A percentile compares a stretch with the other conserved stretches of the same genome.
Evolutionary conservation across 2,888 invertebrate genomes (phyloP).

Genomic region (Meiosimyza platycephala): DNA sequence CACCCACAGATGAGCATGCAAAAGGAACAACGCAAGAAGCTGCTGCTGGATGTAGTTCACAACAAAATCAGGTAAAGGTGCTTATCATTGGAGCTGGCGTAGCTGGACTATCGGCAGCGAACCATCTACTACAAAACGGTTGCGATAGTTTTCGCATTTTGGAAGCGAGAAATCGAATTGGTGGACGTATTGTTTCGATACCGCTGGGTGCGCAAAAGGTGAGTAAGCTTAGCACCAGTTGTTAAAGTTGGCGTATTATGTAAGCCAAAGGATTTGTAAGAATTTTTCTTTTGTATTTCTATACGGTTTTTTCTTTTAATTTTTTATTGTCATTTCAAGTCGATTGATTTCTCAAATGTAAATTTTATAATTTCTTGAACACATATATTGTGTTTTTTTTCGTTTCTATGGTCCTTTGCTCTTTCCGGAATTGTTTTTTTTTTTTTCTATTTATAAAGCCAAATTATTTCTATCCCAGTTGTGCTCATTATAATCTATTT

Average conservation of each 20-base stretch:
- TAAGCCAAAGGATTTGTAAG: constrained; percentile 33
- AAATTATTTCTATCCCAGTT: neutral
- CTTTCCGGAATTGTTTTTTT: too few relatives aligned
- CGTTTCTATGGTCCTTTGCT: too few relatives aligned
- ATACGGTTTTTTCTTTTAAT: neutral
- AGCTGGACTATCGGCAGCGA: constrained; percentile 87
- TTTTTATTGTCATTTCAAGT: neutral
- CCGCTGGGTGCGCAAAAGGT: constrained; percentile 72
- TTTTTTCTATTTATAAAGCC: neutral
- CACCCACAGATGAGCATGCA: constrained; percentile 56
- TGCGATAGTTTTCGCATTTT: constrained; percentile 82
- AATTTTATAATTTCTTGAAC: too few relatives aligned
- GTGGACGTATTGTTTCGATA: constrained; percentile 84
- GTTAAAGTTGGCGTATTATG: constrained; percentile 33
- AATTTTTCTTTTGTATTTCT: neutral
- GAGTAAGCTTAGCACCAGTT: constrained; percentile 39
- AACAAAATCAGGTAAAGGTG: constrained; percentile 72
- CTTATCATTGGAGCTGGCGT: constrained; percentile 85
- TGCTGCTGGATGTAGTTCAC: constrained; percentile 36
- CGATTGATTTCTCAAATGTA: too few relatives aligned
- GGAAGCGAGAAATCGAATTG: constrained; percentile 84
- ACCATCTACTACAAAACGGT: constrained; percentile 83
- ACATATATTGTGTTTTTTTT: too few relatives aligned
- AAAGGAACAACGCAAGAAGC: constrained; percentile 40
- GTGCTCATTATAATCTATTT: neutral